Evolutionary conservation across 1,140 invertebrate genomes (phyloP).

Genomic region (Rhagoletis zephyria): DNA sequence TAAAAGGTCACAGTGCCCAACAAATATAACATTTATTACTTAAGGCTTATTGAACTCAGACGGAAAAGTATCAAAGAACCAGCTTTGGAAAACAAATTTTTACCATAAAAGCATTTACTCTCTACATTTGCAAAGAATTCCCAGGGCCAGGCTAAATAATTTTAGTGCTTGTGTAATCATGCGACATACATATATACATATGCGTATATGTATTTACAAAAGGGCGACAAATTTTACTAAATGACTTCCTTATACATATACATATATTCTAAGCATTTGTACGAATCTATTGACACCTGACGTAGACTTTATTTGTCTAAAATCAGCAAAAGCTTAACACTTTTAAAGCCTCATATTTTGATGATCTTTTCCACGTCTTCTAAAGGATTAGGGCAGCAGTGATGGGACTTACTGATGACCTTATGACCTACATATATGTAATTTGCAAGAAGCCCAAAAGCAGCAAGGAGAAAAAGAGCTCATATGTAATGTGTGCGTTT

Average conservation of each 20-base stretch:
- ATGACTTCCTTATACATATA: too few species aligned
- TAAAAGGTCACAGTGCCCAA: too few species aligned
- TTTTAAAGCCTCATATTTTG: background rate
- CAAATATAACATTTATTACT: too few species aligned
- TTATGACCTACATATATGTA: conserved; percentile 35
- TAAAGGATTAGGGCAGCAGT: background rate
- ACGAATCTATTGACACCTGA: background rate
- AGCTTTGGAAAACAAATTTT: too few species aligned
- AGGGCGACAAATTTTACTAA: too few species aligned
- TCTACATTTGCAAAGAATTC: too few species aligned
- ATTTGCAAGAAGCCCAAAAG: background rate
- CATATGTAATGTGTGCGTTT: background rate
- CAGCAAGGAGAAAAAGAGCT: background rate
- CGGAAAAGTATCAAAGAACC: too few species aligned
- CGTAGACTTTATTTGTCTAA: background rate
- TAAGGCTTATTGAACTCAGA: too few species aligned
- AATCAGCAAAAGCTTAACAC: background rate
- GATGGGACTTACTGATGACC: background rate
- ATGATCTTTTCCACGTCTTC: background rate
- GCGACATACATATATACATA: background rate
- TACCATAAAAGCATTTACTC: too few species aligned
- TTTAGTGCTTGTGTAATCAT: too few species aligned
- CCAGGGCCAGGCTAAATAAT: too few species aligned
- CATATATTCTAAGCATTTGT: background rate
- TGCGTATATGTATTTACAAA: background rate